phyloP scores from a whole-genome alignment of 2,113 vertebrate genomes.

The Phaethon lepturus region DNA sequence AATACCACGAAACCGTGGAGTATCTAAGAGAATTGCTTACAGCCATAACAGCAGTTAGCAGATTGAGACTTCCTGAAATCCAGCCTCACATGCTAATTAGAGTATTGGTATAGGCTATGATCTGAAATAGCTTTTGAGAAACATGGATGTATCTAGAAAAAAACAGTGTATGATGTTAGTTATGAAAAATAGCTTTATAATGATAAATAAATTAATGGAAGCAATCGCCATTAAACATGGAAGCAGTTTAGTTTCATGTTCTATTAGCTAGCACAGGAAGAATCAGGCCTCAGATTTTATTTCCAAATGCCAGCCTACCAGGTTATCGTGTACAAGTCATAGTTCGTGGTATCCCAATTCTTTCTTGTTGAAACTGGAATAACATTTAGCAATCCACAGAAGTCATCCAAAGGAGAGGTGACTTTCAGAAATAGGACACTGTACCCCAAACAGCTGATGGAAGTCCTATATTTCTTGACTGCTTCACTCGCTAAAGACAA shows the following conservation, averaged over 20 bases:
- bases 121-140: not conserved
- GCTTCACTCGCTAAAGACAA: not conserved
- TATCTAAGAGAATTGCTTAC: not conserved
- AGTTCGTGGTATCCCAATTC: not conserved
- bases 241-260: not conserved
- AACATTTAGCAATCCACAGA: not conserved
- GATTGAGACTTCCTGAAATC: not conserved
- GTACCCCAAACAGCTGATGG: not conserved
- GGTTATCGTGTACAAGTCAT: rapidly evolving
- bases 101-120: not conserved
- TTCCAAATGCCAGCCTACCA: not conserved
- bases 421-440: not conserved
- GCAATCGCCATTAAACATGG: not conserved
- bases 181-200: not conserved
- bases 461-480: not conserved
- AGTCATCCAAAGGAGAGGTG: not conserved
- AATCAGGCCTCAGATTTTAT: not conserved
- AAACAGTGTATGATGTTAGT: not conserved
- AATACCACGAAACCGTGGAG: not conserved
- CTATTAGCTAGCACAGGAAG: not conserved
- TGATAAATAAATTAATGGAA: not conserved
- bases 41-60: not conserved
- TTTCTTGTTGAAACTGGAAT: not conserved
- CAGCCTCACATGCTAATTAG: not conserved
- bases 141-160: not conserved